These are phyloP conservation scores for Microtus montanus DNA, from an alignment of 2,113 vertebrate species.

Conservation along the genomic window DNA sequence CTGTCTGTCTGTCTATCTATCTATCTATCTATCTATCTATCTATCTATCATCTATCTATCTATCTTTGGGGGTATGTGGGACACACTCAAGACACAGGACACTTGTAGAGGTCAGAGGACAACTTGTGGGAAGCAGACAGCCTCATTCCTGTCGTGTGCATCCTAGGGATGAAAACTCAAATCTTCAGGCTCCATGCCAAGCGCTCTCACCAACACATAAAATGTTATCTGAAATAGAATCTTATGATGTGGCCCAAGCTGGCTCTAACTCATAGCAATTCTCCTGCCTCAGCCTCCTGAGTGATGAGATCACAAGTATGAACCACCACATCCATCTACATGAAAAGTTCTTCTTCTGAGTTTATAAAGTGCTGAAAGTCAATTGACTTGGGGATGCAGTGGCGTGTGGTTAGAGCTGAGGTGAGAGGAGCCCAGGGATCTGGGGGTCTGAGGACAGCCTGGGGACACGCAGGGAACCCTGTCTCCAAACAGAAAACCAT, in stretches of 20 bases:
- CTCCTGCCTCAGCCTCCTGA: neutral
- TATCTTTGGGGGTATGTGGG: no score
- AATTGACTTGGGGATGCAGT: neutral
- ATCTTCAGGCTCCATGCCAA: neutral
- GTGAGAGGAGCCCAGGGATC: neutral
- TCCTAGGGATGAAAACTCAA: neutral
- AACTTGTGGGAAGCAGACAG: neutral
- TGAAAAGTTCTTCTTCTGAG: neutral
- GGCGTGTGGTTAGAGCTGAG: neutral
- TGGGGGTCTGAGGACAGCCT: neutral
- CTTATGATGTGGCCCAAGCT: neutral
- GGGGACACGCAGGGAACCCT: neutral
- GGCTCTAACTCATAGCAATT: neutral
- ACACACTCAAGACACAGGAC: neutral
- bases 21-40: no score
- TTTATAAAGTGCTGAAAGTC: neutral
- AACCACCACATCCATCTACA: no score
- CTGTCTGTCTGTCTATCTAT: no score
- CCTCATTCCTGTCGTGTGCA: neutral
- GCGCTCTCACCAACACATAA: neutral
- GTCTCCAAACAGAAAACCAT: neutral
- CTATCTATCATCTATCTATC: no score
- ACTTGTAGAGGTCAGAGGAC: neutral
- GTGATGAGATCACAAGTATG: neutral
- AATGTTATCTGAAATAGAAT: neutral